A percentile compares a stretch with the other conserved stretches of the same genome.
Evolutionary conservation across 1,140 invertebrate species (phyloP).

Genomic region (Aphelinus atriplicis): DNA sequence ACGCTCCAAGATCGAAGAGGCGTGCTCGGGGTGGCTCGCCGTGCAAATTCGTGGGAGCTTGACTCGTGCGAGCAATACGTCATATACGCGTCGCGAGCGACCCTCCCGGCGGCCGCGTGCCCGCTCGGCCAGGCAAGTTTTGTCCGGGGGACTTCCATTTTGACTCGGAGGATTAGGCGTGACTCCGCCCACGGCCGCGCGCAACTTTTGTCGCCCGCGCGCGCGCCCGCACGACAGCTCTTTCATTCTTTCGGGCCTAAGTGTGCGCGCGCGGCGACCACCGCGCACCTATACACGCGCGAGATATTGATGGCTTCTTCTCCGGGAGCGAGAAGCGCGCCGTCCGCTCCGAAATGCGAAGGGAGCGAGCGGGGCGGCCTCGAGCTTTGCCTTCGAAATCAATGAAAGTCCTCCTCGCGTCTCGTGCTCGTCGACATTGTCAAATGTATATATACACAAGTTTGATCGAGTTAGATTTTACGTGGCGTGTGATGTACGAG

Average conservation of each 20-base stretch:
- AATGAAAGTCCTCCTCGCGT: too few relatives aligned
- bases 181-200: conserved; percentile 62
- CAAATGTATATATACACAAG: too few relatives aligned
- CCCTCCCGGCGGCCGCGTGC: conserved; percentile 30
- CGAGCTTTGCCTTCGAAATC: too few relatives aligned
- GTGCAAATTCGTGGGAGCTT: too few relatives aligned
- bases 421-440: too few relatives aligned
- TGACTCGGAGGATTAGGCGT: conserved; percentile 67
- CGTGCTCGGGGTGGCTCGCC: too few relatives aligned
- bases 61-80: conserved; percentile 45
- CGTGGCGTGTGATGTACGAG: too few relatives aligned
- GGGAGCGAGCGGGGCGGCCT: too few relatives aligned
- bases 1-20: too few relatives aligned
- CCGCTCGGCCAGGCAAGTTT: conserved; percentile 45
- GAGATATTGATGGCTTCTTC: conserved; percentile 63
- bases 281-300: conserved; percentile 26
- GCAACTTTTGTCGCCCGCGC: conserved; percentile 35
- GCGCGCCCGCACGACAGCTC: conserved; percentile 3
- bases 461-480: too few relatives aligned
- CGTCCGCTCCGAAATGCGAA: too few relatives aligned
- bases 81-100: conserved; percentile 41
- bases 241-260: conserved; percentile 27
- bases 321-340: background rate
- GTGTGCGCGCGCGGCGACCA: background rate
- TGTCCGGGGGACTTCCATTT: conserved; percentile 65